Percentiles rank a stretch among this genome's conserved stretches.
Evolutionary conservation across 2,797 vertebrate species (phyloP).

Genomic region (Chlorospingus semifuscus): DNA sequence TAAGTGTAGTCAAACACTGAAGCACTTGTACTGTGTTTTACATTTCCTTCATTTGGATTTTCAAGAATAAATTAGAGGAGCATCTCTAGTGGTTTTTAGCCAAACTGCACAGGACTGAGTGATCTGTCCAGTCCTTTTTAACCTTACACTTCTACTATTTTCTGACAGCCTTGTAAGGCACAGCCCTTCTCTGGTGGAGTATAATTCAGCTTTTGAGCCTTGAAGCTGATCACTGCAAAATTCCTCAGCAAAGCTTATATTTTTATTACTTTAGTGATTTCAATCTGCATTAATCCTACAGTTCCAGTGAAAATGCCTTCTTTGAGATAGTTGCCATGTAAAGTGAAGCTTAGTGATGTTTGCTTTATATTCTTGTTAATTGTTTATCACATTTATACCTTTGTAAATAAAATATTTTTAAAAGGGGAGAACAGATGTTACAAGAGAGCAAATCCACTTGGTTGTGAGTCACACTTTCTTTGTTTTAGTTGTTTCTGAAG

Average conservation of each 20-base stretch:
- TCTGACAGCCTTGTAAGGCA: background rate
- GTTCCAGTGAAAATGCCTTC: background rate
- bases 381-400: background rate
- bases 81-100: background rate
- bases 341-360: background rate
- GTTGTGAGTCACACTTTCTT: background rate
- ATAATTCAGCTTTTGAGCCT: background rate
- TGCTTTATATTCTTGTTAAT: background rate
- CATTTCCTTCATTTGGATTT: background rate
- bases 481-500: background rate
- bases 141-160: background rate
- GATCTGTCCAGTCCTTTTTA: background rate
- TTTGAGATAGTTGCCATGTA: background rate
- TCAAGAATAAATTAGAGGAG: background rate
- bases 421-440: background rate
- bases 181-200: background rate
- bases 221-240: background rate
- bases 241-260: background rate
- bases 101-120: background rate
- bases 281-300: background rate
- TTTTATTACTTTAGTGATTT: background rate
- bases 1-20: background rate
- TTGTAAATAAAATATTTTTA: background rate
- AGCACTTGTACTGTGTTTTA: background rate
- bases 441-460: background rate